These are phyloP conservation scores for Microcebus lehilahytsara DNA, from an alignment of 2,113 vertebrate genomes.

Conservation along the genomic window DNA sequence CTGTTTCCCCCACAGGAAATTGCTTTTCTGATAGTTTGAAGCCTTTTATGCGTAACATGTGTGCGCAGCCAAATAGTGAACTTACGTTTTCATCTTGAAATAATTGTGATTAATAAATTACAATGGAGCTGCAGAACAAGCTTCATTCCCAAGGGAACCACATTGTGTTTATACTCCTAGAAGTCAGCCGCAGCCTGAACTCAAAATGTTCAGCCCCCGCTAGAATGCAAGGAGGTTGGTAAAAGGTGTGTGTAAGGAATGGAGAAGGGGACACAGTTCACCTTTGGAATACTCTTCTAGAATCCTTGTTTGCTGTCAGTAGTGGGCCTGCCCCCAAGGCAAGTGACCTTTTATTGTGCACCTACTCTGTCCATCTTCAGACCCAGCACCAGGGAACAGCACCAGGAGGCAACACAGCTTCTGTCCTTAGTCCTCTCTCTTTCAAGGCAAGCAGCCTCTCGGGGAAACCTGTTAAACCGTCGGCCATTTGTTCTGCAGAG, in stretches of 20 bases:
- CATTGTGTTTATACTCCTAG: background rate
- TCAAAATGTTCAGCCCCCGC: background rate
- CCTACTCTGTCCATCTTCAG: background rate
- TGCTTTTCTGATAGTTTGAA: slow-evolving; percentile 64
- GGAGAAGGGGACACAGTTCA: background rate
- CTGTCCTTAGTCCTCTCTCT: background rate
- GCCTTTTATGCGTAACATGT: slow-evolving; percentile 46
- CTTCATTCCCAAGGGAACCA: background rate
- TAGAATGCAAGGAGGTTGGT: background rate
- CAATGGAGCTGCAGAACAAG: background rate
- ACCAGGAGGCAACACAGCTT: background rate
- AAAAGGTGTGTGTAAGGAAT: background rate
- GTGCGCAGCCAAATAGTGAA: slow-evolving; percentile 29
- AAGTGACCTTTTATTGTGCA: background rate
- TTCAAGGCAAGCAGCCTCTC: background rate
- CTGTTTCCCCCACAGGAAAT: slow-evolving; percentile 56
- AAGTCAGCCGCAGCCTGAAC: background rate
- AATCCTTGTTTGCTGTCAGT: background rate
- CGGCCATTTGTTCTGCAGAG: background rate
- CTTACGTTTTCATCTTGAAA: slow-evolving; percentile 65
- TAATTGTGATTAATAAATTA: slow-evolving; percentile 67
- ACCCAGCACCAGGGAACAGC: background rate
- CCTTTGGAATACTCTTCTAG: background rate
- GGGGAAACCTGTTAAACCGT: background rate
- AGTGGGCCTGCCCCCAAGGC: background rate